Evolutionary conservation across 2,113 vertebrate species (phyloP).

Genomic region (Panurus biarmicus): DNA sequence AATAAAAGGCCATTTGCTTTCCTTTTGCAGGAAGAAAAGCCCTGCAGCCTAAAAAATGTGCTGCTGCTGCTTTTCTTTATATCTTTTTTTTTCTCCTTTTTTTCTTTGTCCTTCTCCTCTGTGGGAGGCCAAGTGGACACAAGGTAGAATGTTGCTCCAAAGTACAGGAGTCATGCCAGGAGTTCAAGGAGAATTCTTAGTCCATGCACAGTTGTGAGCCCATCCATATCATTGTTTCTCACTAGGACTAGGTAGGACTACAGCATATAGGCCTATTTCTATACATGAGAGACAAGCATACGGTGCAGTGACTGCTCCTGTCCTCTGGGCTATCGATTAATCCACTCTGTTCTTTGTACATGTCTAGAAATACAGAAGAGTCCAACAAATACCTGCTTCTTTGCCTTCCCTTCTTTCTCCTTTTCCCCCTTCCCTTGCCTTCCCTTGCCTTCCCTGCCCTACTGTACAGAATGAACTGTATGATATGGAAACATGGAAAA

Average conservation of each 20-base stretch:
- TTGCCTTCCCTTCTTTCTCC: background rate
- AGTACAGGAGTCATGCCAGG: background rate
- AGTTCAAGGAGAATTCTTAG: background rate
- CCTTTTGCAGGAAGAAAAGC: background rate
- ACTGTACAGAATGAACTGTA: background rate
- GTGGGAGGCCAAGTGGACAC: background rate
- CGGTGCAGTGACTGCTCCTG: background rate
- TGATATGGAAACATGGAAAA: background rate
- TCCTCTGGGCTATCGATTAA: background rate
- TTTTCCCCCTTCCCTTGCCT: too few relatives aligned
- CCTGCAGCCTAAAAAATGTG: background rate
- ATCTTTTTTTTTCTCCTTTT: background rate
- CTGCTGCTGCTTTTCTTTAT: background rate
- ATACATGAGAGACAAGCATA: background rate
- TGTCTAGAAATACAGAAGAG: background rate
- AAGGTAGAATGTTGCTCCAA: background rate
- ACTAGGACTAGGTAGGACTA: background rate
- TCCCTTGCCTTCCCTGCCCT: background rate
- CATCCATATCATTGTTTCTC: background rate
- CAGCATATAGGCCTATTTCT: background rate
- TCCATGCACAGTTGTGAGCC: background rate
- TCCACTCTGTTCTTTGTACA: background rate
- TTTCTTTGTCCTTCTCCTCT: background rate
- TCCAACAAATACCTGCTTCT: background rate
- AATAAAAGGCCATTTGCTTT: conserved; percentile 10